A percentile compares a stretch with the other conserved stretches of the same genome.
phyloP scores from a whole-genome alignment of 2,888 invertebrate genomes.

The Disparrhopalites patrizii region DNA sequence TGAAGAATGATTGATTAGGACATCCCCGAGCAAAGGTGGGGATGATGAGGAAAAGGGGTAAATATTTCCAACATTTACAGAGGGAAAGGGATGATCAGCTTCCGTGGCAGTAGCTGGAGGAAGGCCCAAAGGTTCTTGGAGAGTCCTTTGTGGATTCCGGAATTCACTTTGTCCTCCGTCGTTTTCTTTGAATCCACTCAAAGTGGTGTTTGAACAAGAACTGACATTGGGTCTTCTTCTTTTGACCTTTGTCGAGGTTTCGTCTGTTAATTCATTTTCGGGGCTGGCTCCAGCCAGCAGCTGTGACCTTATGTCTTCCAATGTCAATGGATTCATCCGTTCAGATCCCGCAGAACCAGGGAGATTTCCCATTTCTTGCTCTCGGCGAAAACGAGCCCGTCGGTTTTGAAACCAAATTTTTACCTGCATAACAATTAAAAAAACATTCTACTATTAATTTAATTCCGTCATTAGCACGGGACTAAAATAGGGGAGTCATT shows the following conservation, averaged over 20 bases:
- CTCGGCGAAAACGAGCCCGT: conserved; percentile 37
- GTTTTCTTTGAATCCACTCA: too few relatives aligned
- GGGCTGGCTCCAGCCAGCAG: neutral
- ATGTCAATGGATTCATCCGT: neutral
- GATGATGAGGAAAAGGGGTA: too few relatives aligned
- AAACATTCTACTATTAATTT: too few relatives aligned
- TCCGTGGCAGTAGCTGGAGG: neutral
- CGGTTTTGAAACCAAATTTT: conserved; percentile 44
- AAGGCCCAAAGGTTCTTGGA: too few relatives aligned
- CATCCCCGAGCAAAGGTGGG: neutral
- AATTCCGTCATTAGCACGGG: too few relatives aligned
- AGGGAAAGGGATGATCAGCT: neutral
- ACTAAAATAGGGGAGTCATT: too few relatives aligned
- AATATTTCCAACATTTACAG: too few relatives aligned
- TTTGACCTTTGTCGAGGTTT: too few relatives aligned
- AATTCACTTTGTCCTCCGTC: neutral
- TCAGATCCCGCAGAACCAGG: too few relatives aligned
- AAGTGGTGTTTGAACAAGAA: neutral
- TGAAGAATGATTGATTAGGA: neutral
- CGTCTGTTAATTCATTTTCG: too few relatives aligned
- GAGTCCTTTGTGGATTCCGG: too few relatives aligned
- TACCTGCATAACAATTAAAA: neutral
- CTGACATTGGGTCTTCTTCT: neutral
- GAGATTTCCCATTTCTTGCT: conserved; percentile 27
- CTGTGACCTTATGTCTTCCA: neutral